Conservation (phyloP, 2,113 vertebrate species). For the Sylvietta virens region DNA sequence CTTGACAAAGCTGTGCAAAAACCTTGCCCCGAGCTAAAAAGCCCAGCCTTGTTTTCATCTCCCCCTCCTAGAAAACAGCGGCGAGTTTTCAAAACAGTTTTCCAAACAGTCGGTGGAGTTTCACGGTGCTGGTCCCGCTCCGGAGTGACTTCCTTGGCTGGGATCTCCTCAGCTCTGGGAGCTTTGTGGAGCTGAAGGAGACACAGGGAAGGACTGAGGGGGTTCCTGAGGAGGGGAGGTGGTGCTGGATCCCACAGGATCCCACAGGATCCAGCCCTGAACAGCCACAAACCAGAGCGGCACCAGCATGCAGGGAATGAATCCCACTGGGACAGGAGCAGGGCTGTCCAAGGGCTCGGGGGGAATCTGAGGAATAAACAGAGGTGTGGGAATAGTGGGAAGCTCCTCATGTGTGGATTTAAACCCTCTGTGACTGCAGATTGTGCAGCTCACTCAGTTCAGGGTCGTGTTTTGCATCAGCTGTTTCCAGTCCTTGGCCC, state of each 20-base stretch:
- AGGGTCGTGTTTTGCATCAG: background rate
- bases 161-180: background rate
- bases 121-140: background rate
- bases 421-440: background rate
- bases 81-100: background rate
- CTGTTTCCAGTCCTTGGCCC: background rate
- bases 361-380: background rate
- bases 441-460: background rate
- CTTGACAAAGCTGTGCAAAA: background rate
- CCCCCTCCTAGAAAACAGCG: background rate
- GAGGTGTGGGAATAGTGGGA: background rate
- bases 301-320: fast-evolving
- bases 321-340: background rate
- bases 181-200: background rate
- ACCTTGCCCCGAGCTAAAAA: background rate
- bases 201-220: fast-evolving
- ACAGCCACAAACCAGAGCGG: fast-evolving
- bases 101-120: background rate
- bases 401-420: background rate
- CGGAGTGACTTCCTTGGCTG: background rate
- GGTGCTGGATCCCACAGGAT: background rate
- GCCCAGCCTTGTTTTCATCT: background rate
- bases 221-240: fast-evolving
- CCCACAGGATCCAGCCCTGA: background rate
- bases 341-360: fast-evolving